phyloP scores from a whole-genome alignment of 2,797 vertebrate genomes.

The Periparus ater region DNA sequence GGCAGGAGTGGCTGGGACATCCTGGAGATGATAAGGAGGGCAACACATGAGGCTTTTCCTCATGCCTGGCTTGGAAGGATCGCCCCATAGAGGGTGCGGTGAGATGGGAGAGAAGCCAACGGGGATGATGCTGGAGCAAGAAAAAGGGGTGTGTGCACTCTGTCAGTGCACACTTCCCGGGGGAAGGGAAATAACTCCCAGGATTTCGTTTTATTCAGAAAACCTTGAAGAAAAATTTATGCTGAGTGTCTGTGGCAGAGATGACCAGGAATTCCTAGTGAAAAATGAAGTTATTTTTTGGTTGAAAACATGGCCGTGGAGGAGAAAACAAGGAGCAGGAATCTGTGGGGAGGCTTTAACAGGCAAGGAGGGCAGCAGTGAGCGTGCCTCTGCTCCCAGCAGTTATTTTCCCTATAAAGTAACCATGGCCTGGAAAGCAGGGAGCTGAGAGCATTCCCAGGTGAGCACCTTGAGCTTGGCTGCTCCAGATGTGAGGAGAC shows the following conservation, averaged over 20 bases:
- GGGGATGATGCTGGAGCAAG: not conserved
- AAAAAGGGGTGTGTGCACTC: accelerated
- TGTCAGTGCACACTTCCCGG: not conserved
- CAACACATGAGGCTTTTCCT: not conserved
- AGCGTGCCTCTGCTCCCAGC: not conserved
- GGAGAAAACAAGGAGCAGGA: not conserved
- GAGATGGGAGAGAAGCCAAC: not conserved
- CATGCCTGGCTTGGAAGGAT: not conserved
- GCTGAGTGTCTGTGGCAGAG: not conserved
- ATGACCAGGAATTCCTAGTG: not conserved
- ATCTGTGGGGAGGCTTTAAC: not conserved
- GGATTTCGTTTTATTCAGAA: not conserved
- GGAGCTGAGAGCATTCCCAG: not conserved
- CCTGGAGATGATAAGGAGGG: accelerated
- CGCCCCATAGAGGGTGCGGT: accelerated
- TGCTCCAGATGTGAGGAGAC: not conserved
- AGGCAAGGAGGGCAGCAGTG: not conserved
- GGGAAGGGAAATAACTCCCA: not conserved
- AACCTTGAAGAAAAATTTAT: not conserved
- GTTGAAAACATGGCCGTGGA: not conserved
- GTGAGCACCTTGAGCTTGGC: not conserved
- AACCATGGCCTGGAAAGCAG: not conserved
- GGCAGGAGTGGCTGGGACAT: not conserved
- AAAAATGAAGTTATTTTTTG: not conserved
- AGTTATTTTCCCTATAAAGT: not conserved